phyloP scores from a whole-genome alignment of 1,140 invertebrate genomes.

The Archivesica marissinica region DNA sequence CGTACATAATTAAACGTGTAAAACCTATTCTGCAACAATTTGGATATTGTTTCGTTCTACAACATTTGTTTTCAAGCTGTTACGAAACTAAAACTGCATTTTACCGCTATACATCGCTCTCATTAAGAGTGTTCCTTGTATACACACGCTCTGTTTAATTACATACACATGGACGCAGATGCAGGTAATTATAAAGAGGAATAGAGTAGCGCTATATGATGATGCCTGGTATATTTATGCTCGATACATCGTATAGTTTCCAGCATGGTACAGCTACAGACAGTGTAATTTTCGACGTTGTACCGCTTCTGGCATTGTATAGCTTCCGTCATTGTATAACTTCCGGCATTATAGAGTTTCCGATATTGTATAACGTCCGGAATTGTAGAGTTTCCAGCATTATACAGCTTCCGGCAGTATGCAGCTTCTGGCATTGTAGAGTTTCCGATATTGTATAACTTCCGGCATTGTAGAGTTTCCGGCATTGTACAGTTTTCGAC shows the following conservation, averaged over 20 bases:
- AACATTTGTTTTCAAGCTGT: constrained; percentile 11
- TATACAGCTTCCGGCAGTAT: not conserved
- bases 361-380: not conserved
- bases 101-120: not conserved
- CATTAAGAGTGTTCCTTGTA: not conserved
- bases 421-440: not conserved
- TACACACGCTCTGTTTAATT: constrained; percentile 22
- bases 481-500: not conserved
- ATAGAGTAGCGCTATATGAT: too few relatives aligned
- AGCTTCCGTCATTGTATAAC: not conserved
- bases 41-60: not conserved
- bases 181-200: not conserved
- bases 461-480: not conserved
- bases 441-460: not conserved
- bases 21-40: not conserved
- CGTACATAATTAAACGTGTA: constrained; percentile 13
- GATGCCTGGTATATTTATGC: too few relatives aligned
- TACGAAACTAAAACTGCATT: not conserved
- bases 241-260: not conserved
- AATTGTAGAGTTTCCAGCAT: not conserved
- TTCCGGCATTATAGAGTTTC: not conserved
- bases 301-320: not conserved
- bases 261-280: not conserved
- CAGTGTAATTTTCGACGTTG: not conserved
- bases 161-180: not conserved